Evolutionary conservation across 2,113 vertebrate genomes (phyloP).

Genomic region (Phrynosoma blainvillii): DNA sequence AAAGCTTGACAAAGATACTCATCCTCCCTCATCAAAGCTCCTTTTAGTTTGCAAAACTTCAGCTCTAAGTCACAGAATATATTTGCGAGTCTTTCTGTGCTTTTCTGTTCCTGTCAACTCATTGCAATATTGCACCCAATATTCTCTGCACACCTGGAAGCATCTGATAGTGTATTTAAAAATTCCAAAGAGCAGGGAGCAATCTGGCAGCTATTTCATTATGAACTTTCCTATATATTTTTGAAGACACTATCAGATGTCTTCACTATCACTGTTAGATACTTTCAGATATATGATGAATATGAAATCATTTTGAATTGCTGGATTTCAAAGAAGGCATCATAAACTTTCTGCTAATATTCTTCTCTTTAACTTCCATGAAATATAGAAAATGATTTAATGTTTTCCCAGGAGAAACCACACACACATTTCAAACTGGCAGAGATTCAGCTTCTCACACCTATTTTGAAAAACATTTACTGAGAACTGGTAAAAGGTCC

Average conservation of each 20-base stretch:
- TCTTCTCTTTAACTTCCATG: neutral
- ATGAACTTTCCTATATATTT: neutral
- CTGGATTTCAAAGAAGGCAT: neutral
- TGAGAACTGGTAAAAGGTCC: neutral
- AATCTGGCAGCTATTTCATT: neutral
- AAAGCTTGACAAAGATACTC: too few species aligned
- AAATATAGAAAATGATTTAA: neutral
- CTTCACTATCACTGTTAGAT: neutral
- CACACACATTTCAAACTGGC: accelerated
- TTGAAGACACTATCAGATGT: neutral
- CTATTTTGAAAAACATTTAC: conserved; percentile 2
- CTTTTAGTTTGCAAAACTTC: too few species aligned
- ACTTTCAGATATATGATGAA: neutral
- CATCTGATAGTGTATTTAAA: neutral
- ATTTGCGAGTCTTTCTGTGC: too few species aligned
- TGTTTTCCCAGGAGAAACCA: neutral
- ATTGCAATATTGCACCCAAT: neutral
- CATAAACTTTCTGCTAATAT: neutral
- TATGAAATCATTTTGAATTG: neutral
- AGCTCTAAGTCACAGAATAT: too few species aligned
- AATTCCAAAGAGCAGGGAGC: conserved; percentile 1
- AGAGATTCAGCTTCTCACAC: neutral
- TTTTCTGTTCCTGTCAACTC: too few species aligned
- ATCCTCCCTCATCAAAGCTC: too few species aligned
- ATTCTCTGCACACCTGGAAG: neutral